phyloP scores from a whole-genome alignment of 1,140 invertebrate genomes.

The Bombus sibiricus region DNA sequence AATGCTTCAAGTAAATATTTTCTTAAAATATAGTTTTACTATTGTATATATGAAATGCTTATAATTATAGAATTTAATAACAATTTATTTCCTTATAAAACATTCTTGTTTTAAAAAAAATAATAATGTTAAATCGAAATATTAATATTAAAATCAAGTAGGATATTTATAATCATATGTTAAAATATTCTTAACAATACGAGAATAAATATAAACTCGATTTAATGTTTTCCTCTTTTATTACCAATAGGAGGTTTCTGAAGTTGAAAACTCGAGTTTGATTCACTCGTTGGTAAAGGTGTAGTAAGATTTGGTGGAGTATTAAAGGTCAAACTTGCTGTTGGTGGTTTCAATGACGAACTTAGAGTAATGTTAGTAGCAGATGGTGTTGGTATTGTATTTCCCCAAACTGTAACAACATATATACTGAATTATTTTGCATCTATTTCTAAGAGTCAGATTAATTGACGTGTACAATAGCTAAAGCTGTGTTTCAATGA shows the following conservation, averaged over 20 bases:
- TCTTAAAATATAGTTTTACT: neutral
- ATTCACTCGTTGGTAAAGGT: constrained; percentile 74
- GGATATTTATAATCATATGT: constrained; percentile 1
- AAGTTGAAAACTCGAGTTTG: constrained; percentile 85
- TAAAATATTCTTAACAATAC: constrained; percentile 12
- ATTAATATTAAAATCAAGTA: constrained; percentile 14
- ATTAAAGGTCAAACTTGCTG: constrained; percentile 80
- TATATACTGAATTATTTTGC: constrained; percentile 46
- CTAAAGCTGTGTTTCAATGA: constrained; percentile 22
- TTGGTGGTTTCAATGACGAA: constrained; percentile 83
- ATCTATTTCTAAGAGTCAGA: constrained; percentile 17
- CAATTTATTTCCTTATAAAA: neutral
- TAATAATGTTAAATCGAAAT: too few species aligned
- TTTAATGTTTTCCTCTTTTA: constrained; percentile 88
- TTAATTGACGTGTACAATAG: constrained; percentile 24
- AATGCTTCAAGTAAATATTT: neutral
- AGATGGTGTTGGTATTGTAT: constrained; percentile 70
- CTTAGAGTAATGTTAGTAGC: constrained; percentile 81
- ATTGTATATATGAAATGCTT: neutral
- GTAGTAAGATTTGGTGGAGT: constrained; percentile 78
- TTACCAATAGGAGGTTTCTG: constrained; percentile 88
- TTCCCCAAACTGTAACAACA: constrained; percentile 79
- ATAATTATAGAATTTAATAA: neutral
- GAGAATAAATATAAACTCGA: neutral
- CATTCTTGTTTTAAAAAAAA: neutral